Percentiles rank a stretch among this genome's conserved stretches.
phyloP scores from a whole-genome alignment of 1,140 invertebrate species.

The Philaenus spumarius region DNA sequence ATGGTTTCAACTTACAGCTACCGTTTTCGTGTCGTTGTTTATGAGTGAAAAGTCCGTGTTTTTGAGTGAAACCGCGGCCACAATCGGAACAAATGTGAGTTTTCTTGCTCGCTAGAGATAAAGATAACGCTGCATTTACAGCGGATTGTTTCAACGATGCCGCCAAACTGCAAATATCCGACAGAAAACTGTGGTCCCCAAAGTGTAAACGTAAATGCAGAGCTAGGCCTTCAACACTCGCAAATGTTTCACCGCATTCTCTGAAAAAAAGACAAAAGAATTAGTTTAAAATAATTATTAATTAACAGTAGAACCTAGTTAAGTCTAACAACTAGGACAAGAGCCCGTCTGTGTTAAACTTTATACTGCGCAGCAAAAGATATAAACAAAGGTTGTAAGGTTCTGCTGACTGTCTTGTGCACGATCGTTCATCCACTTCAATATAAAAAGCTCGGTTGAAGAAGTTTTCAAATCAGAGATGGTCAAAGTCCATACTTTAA shows the following conservation, averaged over 20 bases:
- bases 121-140: slow-evolving; percentile 27
- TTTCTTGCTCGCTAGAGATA: slow-evolving; percentile 48
- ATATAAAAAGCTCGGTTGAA: too few species aligned
- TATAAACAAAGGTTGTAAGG: too few species aligned
- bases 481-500: too few species aligned
- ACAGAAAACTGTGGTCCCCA: slow-evolving; percentile 75
- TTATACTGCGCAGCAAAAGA: too few species aligned
- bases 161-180: slow-evolving; percentile 74
- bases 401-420: too few species aligned
- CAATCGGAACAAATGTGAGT: slow-evolving; percentile 76
- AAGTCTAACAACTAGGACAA: too few species aligned
- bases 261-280: slow-evolving; percentile 36
- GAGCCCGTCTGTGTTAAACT: too few species aligned
- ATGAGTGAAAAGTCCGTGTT: slow-evolving; percentile 71
- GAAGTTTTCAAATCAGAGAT: too few species aligned
- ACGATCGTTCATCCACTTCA: too few species aligned
- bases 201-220: slow-evolving; percentile 74
- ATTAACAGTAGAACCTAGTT: too few species aligned
- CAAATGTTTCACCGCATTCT: slow-evolving; percentile 57
- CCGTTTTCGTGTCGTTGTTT: slow-evolving; percentile 65
- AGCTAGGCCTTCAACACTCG: slow-evolving; percentile 64
- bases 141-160: slow-evolving; percentile 53
- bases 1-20: slow-evolving; percentile 71
- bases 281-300: not conserved
- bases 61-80: slow-evolving; percentile 75